A percentile compares a stretch with the other conserved stretches of the same genome.
These are phyloP conservation scores for Hypanus sabinus DNA, from an alignment of 2,113 vertebrate genomes.

Conservation along the genomic window DNA sequence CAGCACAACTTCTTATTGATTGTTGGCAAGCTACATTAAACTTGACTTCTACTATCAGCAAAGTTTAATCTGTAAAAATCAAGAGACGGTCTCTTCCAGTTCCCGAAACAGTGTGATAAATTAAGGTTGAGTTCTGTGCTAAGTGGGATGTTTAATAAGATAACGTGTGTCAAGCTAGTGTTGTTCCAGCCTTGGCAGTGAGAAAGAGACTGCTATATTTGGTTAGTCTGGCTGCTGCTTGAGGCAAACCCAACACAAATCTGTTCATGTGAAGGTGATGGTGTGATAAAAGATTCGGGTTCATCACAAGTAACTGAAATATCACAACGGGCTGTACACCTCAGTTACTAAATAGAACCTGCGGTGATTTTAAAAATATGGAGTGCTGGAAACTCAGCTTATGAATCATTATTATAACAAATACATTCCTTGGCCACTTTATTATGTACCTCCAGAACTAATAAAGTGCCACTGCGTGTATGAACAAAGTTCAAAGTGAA, in stretches of 20 bases:
- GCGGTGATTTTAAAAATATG: background rate
- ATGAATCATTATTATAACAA: background rate
- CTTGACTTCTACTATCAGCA: background rate
- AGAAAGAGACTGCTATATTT: background rate
- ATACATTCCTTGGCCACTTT: too few relatives aligned
- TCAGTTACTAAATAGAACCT: background rate
- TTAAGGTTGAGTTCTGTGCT: background rate
- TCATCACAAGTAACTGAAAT: background rate
- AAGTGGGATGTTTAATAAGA: constrained; percentile 10
- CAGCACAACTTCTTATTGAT: background rate
- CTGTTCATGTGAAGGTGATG: background rate
- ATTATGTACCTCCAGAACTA: too few relatives aligned
- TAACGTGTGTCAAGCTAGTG: background rate
- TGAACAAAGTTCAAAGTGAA: too few relatives aligned
- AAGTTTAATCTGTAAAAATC: background rate
- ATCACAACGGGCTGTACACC: background rate
- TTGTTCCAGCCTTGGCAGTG: background rate
- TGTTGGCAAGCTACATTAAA: background rate
- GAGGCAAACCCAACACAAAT: background rate
- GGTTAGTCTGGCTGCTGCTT: background rate
- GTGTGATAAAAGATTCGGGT: background rate
- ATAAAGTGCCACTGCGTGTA: too few relatives aligned
- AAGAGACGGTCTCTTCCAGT: background rate
- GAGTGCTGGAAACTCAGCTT: background rate
- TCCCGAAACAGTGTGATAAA: background rate